Percentiles rank a stretch among this genome's conserved stretches.
Evolutionary conservation across 2,113 vertebrate genomes (phyloP).

Genomic region (Oriolus oriolus): DNA sequence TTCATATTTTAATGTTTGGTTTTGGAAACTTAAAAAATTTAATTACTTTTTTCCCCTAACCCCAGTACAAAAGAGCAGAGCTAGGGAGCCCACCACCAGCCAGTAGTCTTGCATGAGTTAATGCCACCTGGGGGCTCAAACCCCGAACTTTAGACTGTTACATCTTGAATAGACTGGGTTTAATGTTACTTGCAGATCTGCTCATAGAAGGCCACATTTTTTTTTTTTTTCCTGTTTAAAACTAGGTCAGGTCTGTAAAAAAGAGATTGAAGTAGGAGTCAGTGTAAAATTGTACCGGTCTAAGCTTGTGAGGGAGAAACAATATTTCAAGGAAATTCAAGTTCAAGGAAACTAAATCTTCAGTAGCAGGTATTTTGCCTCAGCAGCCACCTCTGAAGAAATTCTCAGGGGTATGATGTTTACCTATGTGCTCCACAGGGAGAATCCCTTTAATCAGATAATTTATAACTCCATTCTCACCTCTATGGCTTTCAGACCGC

Average conservation of each 20-base stretch:
- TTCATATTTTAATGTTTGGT: background rate
- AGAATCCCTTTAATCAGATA: slow-evolving; percentile 15
- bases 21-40: background rate
- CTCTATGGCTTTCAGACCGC: background rate
- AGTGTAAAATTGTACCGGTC: background rate
- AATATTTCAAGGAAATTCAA: background rate
- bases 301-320: background rate
- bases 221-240: background rate
- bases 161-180: background rate
- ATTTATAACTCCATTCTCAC: background rate
- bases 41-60: background rate
- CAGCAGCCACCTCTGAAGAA: background rate
- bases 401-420: background rate
- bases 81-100: background rate
- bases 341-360: background rate
- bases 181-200: background rate
- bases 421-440: background rate
- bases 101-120: background rate
- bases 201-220: background rate
- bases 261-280: background rate
- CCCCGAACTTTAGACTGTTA: background rate
- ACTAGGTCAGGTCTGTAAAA: background rate
- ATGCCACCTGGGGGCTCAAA: background rate
- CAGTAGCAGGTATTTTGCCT: background rate
- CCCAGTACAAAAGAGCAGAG: background rate